phyloP scores from a whole-genome alignment of 2,888 invertebrate species.

The Bembecia ichneumoniformis region DNA sequence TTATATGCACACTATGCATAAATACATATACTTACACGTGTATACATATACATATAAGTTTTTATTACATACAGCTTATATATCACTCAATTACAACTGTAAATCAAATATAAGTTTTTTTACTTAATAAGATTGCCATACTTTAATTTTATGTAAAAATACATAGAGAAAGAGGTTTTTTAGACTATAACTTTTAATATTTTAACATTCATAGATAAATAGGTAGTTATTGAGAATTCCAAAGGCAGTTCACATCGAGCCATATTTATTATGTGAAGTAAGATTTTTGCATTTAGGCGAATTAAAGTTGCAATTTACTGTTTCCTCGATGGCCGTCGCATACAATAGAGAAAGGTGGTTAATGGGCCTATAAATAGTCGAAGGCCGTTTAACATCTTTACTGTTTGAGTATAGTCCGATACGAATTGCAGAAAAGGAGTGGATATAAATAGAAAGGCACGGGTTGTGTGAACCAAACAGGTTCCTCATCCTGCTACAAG shows the following conservation, averaged over 20 bases:
- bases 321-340: constrained; percentile 3
- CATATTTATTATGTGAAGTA: neutral
- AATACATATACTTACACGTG: no score
- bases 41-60: no score
- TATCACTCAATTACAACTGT: no score
- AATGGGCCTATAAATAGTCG: constrained; percentile 35
- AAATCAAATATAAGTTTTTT: no score
- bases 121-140: no score
- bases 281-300: neutral
- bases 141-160: no score
- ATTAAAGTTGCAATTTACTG: neutral
- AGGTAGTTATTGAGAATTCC: constrained; percentile 3
- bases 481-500: constrained; percentile 45
- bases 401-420: constrained; percentile 18
- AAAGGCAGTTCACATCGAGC: neutral
- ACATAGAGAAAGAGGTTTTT: no score
- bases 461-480: constrained; percentile 66
- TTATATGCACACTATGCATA: no score
- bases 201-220: no score
- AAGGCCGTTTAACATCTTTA: constrained; percentile 29
- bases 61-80: no score
- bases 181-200: no score
- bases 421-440: constrained; percentile 42
- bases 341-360: constrained; percentile 15
- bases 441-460: constrained; percentile 58